These are phyloP conservation scores for Sapayoa aenigma DNA, from an alignment of 2,113 vertebrate genomes.

Conservation along the genomic window DNA sequence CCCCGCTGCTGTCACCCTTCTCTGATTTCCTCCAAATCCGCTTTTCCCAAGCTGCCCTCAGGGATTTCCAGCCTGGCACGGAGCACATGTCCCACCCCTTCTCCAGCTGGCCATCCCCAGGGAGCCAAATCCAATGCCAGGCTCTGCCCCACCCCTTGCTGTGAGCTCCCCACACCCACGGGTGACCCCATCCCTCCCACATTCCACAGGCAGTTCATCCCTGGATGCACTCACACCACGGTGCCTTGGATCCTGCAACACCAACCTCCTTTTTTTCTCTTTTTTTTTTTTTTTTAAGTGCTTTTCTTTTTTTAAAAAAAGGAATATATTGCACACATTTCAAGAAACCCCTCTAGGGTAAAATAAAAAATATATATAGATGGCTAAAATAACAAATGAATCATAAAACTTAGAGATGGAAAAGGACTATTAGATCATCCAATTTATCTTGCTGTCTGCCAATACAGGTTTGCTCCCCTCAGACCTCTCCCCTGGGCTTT, in stretches of 20 bases:
- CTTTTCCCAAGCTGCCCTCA: neutral
- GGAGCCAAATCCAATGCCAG: accelerated
- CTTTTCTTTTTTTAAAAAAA: neutral
- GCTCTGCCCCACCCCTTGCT: neutral
- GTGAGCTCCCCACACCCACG: neutral
- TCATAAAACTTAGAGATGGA: conserved; percentile 61
- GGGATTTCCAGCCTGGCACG: neutral
- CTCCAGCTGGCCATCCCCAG: neutral
- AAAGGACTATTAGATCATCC: conserved; percentile 67
- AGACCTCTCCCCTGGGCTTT: conserved; percentile 24
- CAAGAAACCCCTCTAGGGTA: conserved; percentile 55
- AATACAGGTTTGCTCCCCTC: conserved; percentile 37
- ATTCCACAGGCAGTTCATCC: too few species aligned
- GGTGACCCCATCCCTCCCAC: neutral
- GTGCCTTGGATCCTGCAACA: neutral
- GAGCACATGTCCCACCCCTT: neutral
- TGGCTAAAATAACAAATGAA: conserved; percentile 71
- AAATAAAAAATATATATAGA: conserved; percentile 67
- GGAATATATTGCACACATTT: conserved; percentile 50
- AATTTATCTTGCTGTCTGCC: conserved; percentile 56
- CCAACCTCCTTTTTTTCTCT: neutral
- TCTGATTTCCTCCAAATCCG: neutral
- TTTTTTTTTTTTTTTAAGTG: neutral
- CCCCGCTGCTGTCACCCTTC: neutral
- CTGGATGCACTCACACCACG: neutral